Evolutionary conservation across 2,888 invertebrate genomes (phyloP).

Genomic region (Ornithoptera alexandrae): DNA sequence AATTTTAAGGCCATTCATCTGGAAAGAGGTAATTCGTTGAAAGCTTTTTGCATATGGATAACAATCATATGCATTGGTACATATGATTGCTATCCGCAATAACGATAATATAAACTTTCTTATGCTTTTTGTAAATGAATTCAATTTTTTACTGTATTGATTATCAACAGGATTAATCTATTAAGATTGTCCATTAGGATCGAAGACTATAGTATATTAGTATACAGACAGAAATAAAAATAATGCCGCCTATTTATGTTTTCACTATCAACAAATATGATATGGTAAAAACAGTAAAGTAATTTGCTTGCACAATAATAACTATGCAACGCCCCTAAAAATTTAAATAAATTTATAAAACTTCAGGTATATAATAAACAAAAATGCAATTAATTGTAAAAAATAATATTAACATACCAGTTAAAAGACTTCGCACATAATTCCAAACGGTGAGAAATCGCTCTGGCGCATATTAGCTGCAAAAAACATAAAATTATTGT

Average conservation of each 20-base stretch:
- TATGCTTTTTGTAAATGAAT: neutral
- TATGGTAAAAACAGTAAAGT: neutral
- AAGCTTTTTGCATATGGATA: neutral
- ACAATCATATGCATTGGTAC: neutral
- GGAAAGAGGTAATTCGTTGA: neutral
- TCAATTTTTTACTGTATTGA: too few species aligned
- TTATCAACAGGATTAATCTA: too few species aligned
- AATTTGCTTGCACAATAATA: neutral
- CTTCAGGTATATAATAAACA: neutral
- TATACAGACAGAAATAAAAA: too few species aligned
- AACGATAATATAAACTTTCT: neutral
- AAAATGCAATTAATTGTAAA: neutral
- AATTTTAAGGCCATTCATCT: constrained; percentile 24
- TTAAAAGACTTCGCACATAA: neutral
- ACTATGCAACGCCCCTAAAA: neutral
- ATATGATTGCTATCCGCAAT: neutral
- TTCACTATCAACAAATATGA: too few species aligned
- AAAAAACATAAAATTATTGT: constrained; percentile 11
- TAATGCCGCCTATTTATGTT: neutral
- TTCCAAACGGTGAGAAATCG: neutral
- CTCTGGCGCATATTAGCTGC: neutral
- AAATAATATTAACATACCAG: neutral
- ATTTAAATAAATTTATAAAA: neutral
- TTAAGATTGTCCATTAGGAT: too few species aligned
- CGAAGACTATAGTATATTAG: too few species aligned